Evolutionary conservation across 2,888 invertebrate species (phyloP).

Genomic region (Amiota minor): DNA sequence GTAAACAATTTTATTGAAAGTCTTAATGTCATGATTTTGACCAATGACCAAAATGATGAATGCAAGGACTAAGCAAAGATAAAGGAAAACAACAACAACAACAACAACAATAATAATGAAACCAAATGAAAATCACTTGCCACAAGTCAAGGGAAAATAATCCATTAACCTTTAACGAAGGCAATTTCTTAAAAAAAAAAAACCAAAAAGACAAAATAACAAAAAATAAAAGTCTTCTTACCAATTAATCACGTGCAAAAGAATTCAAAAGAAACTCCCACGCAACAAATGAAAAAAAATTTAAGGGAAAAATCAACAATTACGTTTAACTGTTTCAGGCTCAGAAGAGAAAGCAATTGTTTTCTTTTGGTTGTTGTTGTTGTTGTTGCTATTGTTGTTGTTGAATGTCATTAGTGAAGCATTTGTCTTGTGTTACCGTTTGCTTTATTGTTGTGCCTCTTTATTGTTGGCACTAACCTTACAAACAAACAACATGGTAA

Average conservation of each 20-base stretch:
- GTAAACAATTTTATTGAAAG: no score
- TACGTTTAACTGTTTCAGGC: not conserved
- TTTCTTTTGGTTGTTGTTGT: not conserved
- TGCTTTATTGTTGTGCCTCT: not conserved
- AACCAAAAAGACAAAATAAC: not conserved
- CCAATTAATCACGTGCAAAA: constrained; percentile 53
- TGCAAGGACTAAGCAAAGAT: not conserved
- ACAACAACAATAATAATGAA: not conserved
- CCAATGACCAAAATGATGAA: no score
- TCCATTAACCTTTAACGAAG: not conserved
- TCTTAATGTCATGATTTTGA: no score
- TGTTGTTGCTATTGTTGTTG: constrained; percentile 2
- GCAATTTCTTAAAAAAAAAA: not conserved
- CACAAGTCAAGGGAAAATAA: constrained; percentile 53
- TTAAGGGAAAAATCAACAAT: no score
- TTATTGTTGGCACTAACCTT: no score
- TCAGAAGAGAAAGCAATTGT: not conserved
- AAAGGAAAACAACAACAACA: not conserved
- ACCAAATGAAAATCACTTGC: constrained; percentile 47
- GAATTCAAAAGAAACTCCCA: constrained; percentile 31
- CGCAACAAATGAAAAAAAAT: no score
- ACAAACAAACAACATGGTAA: no score
- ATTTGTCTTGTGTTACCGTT: not conserved
- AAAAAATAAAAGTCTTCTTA: not conserved
- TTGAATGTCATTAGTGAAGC: constrained; percentile 1